Percentiles rank a stretch among this genome's conserved stretches.
phyloP scores from a whole-genome alignment of 2,797 vertebrate species.

The Poecilia gillii region DNA sequence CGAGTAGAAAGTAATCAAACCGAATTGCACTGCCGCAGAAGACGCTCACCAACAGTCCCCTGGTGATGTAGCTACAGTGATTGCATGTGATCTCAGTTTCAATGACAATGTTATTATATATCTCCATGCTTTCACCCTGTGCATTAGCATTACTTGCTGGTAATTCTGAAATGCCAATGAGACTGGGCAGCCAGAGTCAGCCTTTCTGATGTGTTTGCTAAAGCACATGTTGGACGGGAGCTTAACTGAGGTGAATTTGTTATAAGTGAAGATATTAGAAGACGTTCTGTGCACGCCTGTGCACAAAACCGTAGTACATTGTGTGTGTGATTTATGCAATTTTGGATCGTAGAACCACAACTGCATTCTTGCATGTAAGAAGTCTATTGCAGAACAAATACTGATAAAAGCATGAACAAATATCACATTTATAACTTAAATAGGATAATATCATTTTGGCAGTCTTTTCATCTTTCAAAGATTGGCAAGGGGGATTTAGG shows the following conservation, averaged over 20 bases:
- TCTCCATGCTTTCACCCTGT: slow-evolving; percentile 36
- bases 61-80: slow-evolving; percentile 53
- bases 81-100: slow-evolving; percentile 56
- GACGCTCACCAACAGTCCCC: slow-evolving; percentile 42
- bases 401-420: neutral
- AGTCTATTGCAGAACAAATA: neutral
- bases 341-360: neutral
- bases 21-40: slow-evolving; percentile 53
- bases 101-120: slow-evolving; percentile 55
- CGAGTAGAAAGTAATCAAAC: slow-evolving; percentile 56
- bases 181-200: slow-evolving; percentile 8
- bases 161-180: slow-evolving; percentile 31
- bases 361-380: neutral
- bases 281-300: slow-evolving; percentile 24
- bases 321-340: neutral
- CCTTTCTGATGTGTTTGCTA: slow-evolving; percentile 20
- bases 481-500: neutral
- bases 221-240: slow-evolving; percentile 26
- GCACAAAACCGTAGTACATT: neutral
- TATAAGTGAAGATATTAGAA: slow-evolving; percentile 16
- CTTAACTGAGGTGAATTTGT: slow-evolving; percentile 35
- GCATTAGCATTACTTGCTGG: slow-evolving; percentile 34
- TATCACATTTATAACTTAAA: neutral
- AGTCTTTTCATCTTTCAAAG: neutral
- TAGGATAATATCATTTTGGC: neutral